Conservation (phyloP, 1,140 invertebrate species). For the Drosophila sulfurigaster region DNA sequence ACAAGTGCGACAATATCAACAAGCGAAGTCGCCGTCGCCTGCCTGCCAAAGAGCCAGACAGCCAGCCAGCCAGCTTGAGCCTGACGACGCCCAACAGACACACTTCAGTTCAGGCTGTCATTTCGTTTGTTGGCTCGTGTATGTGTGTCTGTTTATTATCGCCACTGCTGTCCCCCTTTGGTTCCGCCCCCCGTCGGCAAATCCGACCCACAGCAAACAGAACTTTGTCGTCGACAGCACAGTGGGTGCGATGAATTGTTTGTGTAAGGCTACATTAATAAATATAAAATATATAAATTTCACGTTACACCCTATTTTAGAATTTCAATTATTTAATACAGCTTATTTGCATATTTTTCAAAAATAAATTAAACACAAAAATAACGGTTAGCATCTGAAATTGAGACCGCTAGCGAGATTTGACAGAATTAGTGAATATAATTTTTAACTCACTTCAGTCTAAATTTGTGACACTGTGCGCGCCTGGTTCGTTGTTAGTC, state of each 20-base stretch:
- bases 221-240: conserved; percentile 51
- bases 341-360: too few relatives aligned
- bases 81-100: conserved; percentile 70
- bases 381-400: too few relatives aligned
- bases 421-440: too few relatives aligned
- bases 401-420: too few relatives aligned
- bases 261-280: too few relatives aligned
- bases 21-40: conserved; percentile 53
- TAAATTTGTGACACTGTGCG: conserved; percentile 3
- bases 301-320: too few relatives aligned
- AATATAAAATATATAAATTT: too few relatives aligned
- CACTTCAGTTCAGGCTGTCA: conserved; percentile 72
- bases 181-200: conserved; percentile 17
- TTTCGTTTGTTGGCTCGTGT: conserved; percentile 55
- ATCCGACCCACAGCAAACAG: conserved; percentile 36
- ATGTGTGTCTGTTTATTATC: conserved; percentile 75
- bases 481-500: conserved; percentile 38
- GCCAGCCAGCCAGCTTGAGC: conserved; percentile 46
- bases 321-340: too few relatives aligned
- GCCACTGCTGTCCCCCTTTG: conserved; percentile 45
- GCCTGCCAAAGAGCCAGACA: not conserved
- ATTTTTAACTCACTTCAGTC: too few relatives aligned
- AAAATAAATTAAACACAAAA: too few relatives aligned
- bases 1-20: conserved; percentile 78
- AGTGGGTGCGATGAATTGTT: conserved; percentile 7